These are phyloP conservation scores for Telenomus remus DNA, from an alignment of 1,140 invertebrate genomes.

Conservation along the genomic window DNA sequence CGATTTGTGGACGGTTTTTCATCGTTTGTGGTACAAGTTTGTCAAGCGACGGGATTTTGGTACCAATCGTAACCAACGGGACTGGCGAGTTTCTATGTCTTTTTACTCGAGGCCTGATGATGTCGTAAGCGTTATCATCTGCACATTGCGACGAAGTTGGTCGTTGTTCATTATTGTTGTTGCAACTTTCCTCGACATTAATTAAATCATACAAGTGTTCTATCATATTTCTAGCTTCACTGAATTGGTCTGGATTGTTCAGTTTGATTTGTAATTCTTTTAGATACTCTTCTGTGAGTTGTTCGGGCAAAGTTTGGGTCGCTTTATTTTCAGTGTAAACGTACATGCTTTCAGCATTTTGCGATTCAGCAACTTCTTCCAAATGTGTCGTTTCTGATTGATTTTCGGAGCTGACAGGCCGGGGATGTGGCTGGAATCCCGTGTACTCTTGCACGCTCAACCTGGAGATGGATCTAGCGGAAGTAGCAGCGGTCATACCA, in stretches of 20 bases:
- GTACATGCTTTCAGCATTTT: slow-evolving; percentile 69
- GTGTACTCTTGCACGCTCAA: slow-evolving; percentile 81
- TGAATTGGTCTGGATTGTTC: slow-evolving; percentile 83
- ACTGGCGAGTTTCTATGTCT: slow-evolving; percentile 70
- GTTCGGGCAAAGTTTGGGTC: slow-evolving; percentile 83
- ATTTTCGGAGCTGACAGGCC: slow-evolving; percentile 65
- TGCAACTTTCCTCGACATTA: slow-evolving; percentile 83
- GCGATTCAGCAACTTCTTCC: slow-evolving; percentile 57
- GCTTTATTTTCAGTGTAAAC: slow-evolving; percentile 80
- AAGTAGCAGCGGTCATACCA: slow-evolving; percentile 72
- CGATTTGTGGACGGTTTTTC: slow-evolving; percentile 65
- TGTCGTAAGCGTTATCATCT: slow-evolving; percentile 81
- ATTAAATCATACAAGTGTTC: slow-evolving; percentile 86
- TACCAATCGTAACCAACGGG: slow-evolving; percentile 78
- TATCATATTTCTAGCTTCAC: slow-evolving; percentile 85
- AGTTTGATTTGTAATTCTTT: slow-evolving; percentile 81
- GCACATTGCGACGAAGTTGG: slow-evolving; percentile 64
- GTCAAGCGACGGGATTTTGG: slow-evolving; percentile 79
- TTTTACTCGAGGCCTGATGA: slow-evolving; percentile 75
- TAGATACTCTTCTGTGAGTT: slow-evolving; percentile 83
- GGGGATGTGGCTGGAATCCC: slow-evolving; percentile 75
- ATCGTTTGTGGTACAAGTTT: slow-evolving; percentile 75
- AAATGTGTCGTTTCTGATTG: slow-evolving; percentile 59
- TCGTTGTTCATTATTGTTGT: slow-evolving; percentile 75
- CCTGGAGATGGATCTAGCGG: slow-evolving; percentile 79